A percentile compares a stretch with the other conserved stretches of the same genome.
Evolutionary conservation across 2,113 vertebrate genomes (phyloP).

Genomic region (Hydrochoerus hydrochaeris): DNA sequence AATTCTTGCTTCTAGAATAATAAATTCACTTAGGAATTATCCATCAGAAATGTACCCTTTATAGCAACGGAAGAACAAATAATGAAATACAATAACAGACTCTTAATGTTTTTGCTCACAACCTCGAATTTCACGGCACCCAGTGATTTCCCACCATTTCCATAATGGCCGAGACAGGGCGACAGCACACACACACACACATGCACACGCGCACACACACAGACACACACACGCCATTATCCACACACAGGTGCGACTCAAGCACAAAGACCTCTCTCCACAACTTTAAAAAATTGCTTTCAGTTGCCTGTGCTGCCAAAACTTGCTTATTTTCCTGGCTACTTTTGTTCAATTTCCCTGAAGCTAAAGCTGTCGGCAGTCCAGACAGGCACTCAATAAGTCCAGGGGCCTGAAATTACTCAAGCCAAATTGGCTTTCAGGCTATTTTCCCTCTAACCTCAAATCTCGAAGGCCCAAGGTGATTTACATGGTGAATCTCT

Average conservation of each 20-base stretch:
- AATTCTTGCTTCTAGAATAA: neutral
- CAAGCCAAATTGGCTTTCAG: constrained; percentile 28
- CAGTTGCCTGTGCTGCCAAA: neutral
- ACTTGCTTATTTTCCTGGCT: neutral
- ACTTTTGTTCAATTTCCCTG: accelerated
- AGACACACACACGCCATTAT: neutral
- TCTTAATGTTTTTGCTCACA: constrained; percentile 58
- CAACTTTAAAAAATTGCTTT: constrained; percentile 26
- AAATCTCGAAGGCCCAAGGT: accelerated
- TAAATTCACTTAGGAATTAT: neutral
- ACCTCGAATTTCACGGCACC: neutral
- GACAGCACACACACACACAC: neutral
- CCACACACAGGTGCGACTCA: neutral
- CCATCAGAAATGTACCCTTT: neutral
- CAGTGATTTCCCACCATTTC: constrained; percentile 9
- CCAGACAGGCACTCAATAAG: accelerated
- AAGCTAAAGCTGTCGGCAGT: accelerated
- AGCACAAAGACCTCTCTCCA: neutral
- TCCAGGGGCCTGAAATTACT: neutral
- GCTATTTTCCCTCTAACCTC: neutral
- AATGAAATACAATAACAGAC: neutral
- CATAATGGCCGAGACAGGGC: neutral
- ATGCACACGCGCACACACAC: neutral
- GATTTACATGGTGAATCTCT: neutral
- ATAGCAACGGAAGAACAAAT: neutral